phyloP scores from a whole-genome alignment of 2,113 vertebrate genomes.

The Pygoscelis antarcticus region DNA sequence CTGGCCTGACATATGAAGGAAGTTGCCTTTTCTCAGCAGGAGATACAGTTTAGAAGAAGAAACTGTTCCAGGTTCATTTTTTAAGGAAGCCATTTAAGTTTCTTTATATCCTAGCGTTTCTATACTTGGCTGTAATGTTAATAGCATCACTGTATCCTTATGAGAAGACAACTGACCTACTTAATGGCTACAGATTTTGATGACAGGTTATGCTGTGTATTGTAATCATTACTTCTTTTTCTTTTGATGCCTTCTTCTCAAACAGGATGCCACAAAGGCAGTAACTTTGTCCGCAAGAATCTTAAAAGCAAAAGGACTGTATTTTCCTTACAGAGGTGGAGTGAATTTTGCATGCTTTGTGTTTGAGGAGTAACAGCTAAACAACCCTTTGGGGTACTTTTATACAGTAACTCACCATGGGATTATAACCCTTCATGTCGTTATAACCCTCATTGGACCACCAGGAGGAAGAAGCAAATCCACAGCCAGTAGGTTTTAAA shows the following conservation, averaged over 20 bases:
- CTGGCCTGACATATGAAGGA: conserved; percentile 7
- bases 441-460: neutral
- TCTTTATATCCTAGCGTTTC: conserved; percentile 57
- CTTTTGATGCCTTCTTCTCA: neutral
- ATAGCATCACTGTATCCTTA: neutral
- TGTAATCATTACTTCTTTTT: neutral
- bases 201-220: conserved; percentile 21
- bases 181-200: conserved; percentile 34
- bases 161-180: conserved; percentile 60
- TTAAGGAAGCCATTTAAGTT: conserved; percentile 59
- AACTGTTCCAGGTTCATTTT: conserved; percentile 54
- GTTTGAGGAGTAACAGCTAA: neutral
- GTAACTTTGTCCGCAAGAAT: neutral
- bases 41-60: conserved; percentile 53
- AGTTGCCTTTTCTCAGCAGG: conserved; percentile 43
- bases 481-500: neutral
- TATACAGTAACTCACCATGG: neutral
- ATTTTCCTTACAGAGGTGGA: neutral
- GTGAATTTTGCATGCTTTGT: neutral
- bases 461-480: neutral
- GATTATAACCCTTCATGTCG: neutral
- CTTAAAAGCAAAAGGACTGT: neutral
- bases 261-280: neutral
- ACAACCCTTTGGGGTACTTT: neutral
- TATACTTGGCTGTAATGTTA: conserved; percentile 52